Percentiles rank a stretch among this genome's conserved stretches.
Conservation (phyloP, 2,888 invertebrate genomes). For the Saturnia pavonia region DNA sequence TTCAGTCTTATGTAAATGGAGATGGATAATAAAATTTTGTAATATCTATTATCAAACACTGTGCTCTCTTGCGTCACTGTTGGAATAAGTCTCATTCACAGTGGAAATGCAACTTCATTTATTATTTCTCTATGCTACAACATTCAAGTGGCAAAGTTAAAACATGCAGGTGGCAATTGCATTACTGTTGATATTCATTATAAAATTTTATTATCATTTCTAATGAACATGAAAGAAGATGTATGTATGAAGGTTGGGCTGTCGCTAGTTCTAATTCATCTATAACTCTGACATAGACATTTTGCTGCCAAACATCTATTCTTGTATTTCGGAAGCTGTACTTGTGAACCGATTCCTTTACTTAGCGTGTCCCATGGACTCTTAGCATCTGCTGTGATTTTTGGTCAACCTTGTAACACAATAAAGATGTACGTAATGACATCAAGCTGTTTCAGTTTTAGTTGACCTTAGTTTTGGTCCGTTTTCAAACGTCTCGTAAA, state of each 20-base stretch:
- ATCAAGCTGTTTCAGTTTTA: background rate
- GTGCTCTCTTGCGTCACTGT: conserved; percentile 40
- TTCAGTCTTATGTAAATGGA: conserved; percentile 65
- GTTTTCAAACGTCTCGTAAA: conserved; percentile 45
- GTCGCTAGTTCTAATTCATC: no score
- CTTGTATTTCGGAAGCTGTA: no score
- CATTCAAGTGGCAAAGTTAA: background rate
- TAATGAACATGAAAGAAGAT: no score
- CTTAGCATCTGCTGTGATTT: no score
- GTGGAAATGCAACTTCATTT: conserved; percentile 28
- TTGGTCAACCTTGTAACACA: background rate
- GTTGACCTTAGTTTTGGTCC: conserved; percentile 43
- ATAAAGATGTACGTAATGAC: background rate
- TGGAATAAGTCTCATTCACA: conserved; percentile 26
- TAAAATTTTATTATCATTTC: background rate
- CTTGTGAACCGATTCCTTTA: no score
- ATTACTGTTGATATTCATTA: background rate
- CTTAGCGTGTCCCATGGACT: background rate
- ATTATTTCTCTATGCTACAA: background rate
- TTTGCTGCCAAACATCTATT: background rate
- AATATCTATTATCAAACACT: conserved; percentile 42
- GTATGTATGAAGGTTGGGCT: no score
- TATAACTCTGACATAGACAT: background rate
- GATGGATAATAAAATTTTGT: conserved; percentile 60
- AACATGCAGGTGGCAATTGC: background rate